phyloP scores from a whole-genome alignment of 2,888 invertebrate genomes.

The Germaria angustata region DNA sequence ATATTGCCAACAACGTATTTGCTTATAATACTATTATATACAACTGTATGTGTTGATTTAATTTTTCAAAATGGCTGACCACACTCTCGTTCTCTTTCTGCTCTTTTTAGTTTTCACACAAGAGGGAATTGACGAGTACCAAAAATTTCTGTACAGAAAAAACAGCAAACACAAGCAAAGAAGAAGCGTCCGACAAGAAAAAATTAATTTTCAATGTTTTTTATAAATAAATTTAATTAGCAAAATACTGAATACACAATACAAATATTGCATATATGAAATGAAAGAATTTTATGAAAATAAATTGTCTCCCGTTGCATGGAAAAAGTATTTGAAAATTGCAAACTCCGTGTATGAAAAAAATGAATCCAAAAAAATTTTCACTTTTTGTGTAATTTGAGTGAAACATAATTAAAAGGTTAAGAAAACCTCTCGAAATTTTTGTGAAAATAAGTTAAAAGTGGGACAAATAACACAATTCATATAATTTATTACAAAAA shows the following conservation, averaged over 20 bases:
- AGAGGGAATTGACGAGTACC: conserved; percentile 57
- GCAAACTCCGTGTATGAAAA: conserved; percentile 48
- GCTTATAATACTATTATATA: conserved; percentile 7
- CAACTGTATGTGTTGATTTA: conserved; percentile 12
- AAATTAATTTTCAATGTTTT: conserved; percentile 70
- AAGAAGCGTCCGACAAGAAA: conserved; percentile 76
- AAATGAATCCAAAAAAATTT: conserved; percentile 56
- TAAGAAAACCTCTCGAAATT: conserved; percentile 49
- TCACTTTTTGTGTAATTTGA: conserved; percentile 62
- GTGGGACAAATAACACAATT: conserved; percentile 34
- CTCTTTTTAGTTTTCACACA: conserved; percentile 43
- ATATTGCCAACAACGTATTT: no score
- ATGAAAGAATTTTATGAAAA: conserved; percentile 54
- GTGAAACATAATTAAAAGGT: conserved; percentile 57
- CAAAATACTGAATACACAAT: conserved; percentile 64
- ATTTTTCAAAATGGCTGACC: conserved; percentile 74
- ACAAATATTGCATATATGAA: conserved; percentile 36
- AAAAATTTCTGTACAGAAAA: conserved; percentile 75
- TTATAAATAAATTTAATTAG: conserved; percentile 71
- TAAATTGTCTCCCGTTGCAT: conserved; percentile 53
- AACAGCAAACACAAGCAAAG: conserved; percentile 65
- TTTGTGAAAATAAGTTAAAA: conserved; percentile 25
- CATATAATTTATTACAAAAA: not conserved
- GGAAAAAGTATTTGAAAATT: conserved; percentile 26
- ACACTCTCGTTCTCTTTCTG: conserved; percentile 48